Evolutionary conservation across 1,140 invertebrate species (phyloP).

Genomic region (Dendroctonus valens): DNA sequence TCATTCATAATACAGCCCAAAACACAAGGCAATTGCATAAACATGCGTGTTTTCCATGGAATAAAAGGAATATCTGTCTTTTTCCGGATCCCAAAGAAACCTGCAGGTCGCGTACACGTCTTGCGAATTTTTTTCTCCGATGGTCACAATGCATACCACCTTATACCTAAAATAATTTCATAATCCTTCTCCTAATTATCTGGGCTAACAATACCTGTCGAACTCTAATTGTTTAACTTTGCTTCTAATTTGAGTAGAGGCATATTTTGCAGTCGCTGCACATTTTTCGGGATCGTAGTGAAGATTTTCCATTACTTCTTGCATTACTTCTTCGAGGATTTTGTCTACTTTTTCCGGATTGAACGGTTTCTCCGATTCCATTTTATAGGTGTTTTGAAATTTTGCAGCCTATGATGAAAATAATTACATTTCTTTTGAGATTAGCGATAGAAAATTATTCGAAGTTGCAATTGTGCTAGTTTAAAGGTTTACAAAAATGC

Average conservation of each 20-base stretch:
- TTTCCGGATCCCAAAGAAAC: constrained; percentile 60
- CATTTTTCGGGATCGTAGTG: constrained; percentile 51
- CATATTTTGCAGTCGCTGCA: constrained; percentile 48
- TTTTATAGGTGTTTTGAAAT: constrained; percentile 55
- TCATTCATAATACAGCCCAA: constrained; percentile 62
- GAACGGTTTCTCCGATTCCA: constrained; percentile 54
- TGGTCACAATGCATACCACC: constrained; percentile 56
- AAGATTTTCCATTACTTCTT: constrained; percentile 51
- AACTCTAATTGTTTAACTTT: constrained; percentile 53
- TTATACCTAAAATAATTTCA: constrained; percentile 56
- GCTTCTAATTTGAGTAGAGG: constrained; percentile 51
- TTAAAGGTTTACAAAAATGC: not conserved
- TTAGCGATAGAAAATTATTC: not conserved
- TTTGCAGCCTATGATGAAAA: constrained; percentile 37
- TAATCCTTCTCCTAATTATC: constrained; percentile 1
- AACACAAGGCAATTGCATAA: constrained; percentile 57
- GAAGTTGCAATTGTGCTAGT: not conserved
- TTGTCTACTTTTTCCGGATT: constrained; percentile 53
- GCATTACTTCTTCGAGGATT: constrained; percentile 51
- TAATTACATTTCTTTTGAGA: not conserved
- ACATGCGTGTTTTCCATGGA: constrained; percentile 57
- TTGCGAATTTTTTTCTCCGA: constrained; percentile 60
- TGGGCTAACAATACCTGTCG: constrained; percentile 50
- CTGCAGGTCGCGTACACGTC: constrained; percentile 54
- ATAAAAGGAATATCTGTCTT: constrained; percentile 56